Percentiles rank a stretch among this genome's conserved stretches.
These are phyloP conservation scores for Eristalis arbustorum DNA, from an alignment of 2,888 invertebrate genomes.

Conservation along the genomic window DNA sequence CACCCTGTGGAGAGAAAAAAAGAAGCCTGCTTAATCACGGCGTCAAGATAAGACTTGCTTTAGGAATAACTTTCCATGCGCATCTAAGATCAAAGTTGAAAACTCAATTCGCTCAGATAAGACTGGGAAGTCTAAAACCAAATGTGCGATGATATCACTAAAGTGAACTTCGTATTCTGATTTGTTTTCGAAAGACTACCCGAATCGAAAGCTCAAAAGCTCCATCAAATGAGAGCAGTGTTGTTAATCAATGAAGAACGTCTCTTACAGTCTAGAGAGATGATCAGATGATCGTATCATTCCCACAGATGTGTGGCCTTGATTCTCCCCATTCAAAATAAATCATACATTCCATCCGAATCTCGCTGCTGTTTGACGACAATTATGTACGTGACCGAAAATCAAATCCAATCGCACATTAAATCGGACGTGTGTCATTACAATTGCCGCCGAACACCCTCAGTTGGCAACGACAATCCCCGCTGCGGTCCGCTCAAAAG, in stretches of 20 bases:
- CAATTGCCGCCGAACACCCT: not conserved
- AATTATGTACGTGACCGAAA: conserved; percentile 8
- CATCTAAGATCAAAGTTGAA: not conserved
- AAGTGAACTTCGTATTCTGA: not conserved
- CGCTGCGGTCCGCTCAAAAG: not conserved
- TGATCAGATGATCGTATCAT: not conserved
- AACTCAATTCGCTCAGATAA: not conserved
- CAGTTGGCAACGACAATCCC: not conserved
- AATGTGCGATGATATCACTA: not conserved
- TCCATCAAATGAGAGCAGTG: not conserved
- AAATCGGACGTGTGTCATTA: not conserved
- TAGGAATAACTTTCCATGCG: not conserved
- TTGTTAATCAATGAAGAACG: not conserved
- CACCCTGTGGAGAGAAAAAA: too few species aligned
- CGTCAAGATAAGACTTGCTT: not conserved
- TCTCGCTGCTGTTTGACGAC: not conserved
- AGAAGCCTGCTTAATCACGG: too few species aligned
- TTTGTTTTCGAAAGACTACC: not conserved
- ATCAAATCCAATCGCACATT: not conserved
- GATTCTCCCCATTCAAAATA: not conserved
- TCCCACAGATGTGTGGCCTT: not conserved
- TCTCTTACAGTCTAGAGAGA: too few species aligned
- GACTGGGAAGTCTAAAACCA: not conserved
- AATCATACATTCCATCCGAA: conserved; percentile 11
- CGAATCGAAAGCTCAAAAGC: too few species aligned